Evolutionary conservation across 2,113 vertebrate genomes (phyloP), one percentile per base, ranked within the genome.

Genomic region (Rhabdornis inornatus): DNA sequence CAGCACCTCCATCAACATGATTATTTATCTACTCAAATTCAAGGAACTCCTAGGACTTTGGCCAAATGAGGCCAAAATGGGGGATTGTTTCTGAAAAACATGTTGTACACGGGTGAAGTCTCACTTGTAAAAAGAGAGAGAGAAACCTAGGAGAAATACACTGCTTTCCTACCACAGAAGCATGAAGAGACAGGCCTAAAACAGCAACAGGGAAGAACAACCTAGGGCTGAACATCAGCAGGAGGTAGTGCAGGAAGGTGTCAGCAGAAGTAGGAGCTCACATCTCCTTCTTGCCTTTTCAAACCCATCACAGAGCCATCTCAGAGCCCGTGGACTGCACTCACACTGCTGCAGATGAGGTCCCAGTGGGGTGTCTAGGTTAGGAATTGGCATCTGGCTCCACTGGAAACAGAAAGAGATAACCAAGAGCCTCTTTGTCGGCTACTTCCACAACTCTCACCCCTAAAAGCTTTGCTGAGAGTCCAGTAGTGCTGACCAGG

Each of bases 181-280:
- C 45, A 61, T 3, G 23, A 65, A 79, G 52, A n/a, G 30, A 55
- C 7, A 52, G 27, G 45, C 28, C 49, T 37, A 15, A 6, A 1
- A 16, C 2, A 59, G 47, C 35, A 49, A n/a, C 3, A 50, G 22
- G 18, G 23, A 85, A 79, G 82, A 85, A 49, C 0, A 4, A 28
- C 31, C 50, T 8, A 3, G 45, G 50, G 66, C 87, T 83, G 57
- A 75, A 42, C 0, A 1, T 4, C 66, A 80, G n/a, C 0, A 0
- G 52, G 57, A 80, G 30, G 59, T 25, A 23, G 44, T 24, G 27
- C 63, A 64, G 49, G 44, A 79, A 59, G 20, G 11, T 18, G 31
- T 20, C 31, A 44, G 66, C 66, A 90, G 42, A 33, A 39, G 35
- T 2, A 2, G 35, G 17, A 11, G 19, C 35, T 35, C 22, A 20